Evolutionary conservation across 64 coral and sea anemone genomes (phyloP).

Genomic region (Astreopora myriophthalma): DNA sequence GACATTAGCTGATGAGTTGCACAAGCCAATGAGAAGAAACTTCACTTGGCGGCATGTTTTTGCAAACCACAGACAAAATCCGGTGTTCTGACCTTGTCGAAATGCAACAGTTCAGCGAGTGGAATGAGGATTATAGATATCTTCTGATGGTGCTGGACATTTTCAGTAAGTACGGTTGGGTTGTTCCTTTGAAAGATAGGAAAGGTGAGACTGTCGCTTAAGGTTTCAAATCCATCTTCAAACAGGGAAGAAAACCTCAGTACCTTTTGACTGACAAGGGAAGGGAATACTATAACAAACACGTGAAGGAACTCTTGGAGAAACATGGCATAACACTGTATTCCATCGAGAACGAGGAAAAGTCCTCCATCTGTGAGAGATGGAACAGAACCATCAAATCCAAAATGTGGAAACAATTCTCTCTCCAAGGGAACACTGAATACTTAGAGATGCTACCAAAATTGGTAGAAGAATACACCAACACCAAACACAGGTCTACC

Average conservation of each 20-base stretch:
- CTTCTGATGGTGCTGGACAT: constrained; percentile 6
- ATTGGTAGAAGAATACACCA: too few relatives aligned
- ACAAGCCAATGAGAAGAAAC: too few relatives aligned
- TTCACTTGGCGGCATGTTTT: too few relatives aligned
- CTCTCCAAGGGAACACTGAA: background rate
- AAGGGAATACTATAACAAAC: constrained; percentile 35
- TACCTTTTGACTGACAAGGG: constrained; percentile 41
- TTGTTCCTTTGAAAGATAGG: constrained; percentile 45
- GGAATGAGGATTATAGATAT: background rate
- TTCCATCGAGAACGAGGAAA: constrained; percentile 56
- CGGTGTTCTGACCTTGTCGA: background rate
- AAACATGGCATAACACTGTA: constrained; percentile 10
- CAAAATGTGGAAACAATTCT: constrained; percentile 52
- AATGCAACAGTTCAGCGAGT: background rate
- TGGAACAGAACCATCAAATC: constrained; percentile 58
- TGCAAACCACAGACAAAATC: too few relatives aligned
- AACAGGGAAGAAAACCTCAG: constrained; percentile 5
- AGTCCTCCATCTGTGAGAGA: constrained; percentile 26
- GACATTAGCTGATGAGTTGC: too few relatives aligned
- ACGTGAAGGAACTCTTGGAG: background rate
- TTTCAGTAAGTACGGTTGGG: constrained; percentile 36
- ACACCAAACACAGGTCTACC: too few relatives aligned
- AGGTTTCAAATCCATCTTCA: constrained; percentile 24
- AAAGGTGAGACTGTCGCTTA: constrained; percentile 18
- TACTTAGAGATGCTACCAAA: constrained; percentile 9